A percentile compares a stretch with the other conserved stretches of the same genome.
Evolutionary conservation across 2,797 vertebrate species (phyloP).

Genomic region (Mormyrus proboscirostris): DNA sequence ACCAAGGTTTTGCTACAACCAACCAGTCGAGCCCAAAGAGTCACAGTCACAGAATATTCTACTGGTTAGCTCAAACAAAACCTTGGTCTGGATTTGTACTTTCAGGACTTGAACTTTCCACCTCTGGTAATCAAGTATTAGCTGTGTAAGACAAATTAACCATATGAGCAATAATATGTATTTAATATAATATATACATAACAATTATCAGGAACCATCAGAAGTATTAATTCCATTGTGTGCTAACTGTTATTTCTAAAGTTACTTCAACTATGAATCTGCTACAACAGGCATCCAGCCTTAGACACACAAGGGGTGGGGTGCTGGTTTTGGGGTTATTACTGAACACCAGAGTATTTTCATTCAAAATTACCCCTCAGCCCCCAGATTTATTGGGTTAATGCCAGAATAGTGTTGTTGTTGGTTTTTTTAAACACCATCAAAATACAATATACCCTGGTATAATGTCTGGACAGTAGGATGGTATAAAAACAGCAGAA

Average conservation of each 20-base stretch:
- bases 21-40: not conserved
- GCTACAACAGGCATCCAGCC: not conserved
- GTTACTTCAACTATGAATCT: not conserved
- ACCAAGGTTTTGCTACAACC: not conserved
- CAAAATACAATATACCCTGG: not conserved
- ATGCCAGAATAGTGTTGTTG: not conserved
- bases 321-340: not conserved
- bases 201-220: not conserved
- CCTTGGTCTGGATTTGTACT: not conserved
- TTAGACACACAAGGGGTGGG: not conserved
- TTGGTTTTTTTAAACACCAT: not conserved
- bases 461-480: not conserved
- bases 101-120: not conserved
- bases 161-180: not conserved
- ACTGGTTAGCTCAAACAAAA: not conserved
- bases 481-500: not conserved
- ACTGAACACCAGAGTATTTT: not conserved
- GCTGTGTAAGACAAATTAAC: not conserved
- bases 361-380: not conserved
- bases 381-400: not conserved
- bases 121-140: not conserved
- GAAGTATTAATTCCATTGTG: not conserved
- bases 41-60: not conserved
- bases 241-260: not conserved
- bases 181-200: not conserved